Evolutionary conservation across 1,140 invertebrate genomes (phyloP), one percentile per base, ranked within the genome.

Genomic region (Meloidogyne floridensis): DNA sequence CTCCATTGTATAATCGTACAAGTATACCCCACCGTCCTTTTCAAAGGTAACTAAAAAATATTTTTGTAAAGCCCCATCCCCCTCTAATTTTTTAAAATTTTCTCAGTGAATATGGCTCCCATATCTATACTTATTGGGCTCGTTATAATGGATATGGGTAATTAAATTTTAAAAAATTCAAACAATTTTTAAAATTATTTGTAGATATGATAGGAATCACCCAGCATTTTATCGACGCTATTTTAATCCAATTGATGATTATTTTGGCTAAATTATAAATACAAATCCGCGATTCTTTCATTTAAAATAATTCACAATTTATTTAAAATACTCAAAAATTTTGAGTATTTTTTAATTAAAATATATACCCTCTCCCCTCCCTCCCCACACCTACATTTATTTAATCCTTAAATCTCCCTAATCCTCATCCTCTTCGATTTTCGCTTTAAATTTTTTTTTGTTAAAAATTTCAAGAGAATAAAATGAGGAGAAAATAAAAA

Each of bases 141-240:
- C 77, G 77, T 51, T 79, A 79, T 72, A 79, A 79, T 72, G 77
- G 77, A 32, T 79, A 79, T 72, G 65, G 77, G 77, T 79, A 47
- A 43, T 47, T 15, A n/a, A n/a, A n/a, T 15, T n/a, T 75, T 56
- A n/a, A 65, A 51, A 54, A 15, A 15, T 3, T 69, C 2, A 32
- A 32, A 32, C 32, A 32, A 32, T 69, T 71, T 79, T 47, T 47
- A n/a, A 18, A 18, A 51, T 74, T 54, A n/a, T 74, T 6, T 32
- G 2, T 11, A 79, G 77, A 18, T 79, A 79, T 72, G 77, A 79
- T 69, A 20, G 72, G 7, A 51, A 69, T 72, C 77, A 79, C 53
- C 77, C 77, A 51, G 77, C 65, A 42, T 79, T 71, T 53, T 72
- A 79, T 51, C 77, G 77, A 53, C 54, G 53, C 15, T 79, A 79